These are phyloP conservation scores for Turnix velox DNA, from an alignment of 2,113 vertebrate species.

Conservation along the genomic window DNA sequence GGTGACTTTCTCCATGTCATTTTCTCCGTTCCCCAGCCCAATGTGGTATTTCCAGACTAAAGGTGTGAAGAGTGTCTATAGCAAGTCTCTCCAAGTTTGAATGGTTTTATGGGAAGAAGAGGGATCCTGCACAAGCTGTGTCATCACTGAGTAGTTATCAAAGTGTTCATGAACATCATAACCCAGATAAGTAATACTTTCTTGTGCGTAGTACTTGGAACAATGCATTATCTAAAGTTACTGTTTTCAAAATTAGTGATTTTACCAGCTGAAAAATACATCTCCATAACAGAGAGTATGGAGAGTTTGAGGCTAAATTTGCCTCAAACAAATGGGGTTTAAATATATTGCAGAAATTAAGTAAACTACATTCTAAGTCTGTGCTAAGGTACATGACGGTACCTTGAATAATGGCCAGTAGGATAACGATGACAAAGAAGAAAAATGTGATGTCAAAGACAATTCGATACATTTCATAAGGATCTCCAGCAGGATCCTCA, in stretches of 20 bases:
- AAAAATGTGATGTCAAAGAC: conserved; percentile 99
- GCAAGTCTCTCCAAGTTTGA: not conserved
- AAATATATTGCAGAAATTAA: not conserved
- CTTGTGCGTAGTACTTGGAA: not conserved
- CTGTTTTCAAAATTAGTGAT: not conserved
- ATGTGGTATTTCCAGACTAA: not conserved
- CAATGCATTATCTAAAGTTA: not conserved
- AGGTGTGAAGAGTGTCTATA: not conserved
- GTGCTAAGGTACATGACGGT: not conserved
- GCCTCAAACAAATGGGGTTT: not conserved
- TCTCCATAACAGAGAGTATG: not conserved
- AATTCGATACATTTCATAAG: conserved; percentile 96
- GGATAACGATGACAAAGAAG: conserved; percentile 98
- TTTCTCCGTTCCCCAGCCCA: not conserved
- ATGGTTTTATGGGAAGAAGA: not conserved
- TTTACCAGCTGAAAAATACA: not conserved
- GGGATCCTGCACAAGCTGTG: not conserved
- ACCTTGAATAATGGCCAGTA: conserved; percentile 98
- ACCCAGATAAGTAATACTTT: not conserved
- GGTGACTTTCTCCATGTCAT: not conserved
- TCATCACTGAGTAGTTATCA: not conserved
- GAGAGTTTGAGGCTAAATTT: not conserved
- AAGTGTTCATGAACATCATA: not conserved
- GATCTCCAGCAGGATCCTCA: conserved; percentile 96
- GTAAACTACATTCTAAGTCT: not conserved